Evolutionary conservation across 2,113 vertebrate species (phyloP).

Genomic region (Elephantulus edwardii): DNA sequence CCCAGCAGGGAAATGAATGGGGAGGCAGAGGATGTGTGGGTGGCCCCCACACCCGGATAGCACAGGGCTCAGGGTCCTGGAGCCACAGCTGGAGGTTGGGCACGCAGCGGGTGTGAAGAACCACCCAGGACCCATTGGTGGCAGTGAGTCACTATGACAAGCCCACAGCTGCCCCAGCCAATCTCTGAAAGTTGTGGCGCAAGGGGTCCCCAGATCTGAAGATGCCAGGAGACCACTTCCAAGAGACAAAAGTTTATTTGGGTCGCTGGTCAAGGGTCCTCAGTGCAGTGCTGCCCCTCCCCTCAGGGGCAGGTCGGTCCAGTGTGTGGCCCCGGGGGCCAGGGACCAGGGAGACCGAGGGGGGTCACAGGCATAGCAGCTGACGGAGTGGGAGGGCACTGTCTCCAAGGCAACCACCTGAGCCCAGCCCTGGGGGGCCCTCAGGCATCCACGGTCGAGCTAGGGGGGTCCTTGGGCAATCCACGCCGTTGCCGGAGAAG

Average conservation of each 20-base stretch:
- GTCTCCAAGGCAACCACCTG: not conserved
- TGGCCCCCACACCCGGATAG: no score
- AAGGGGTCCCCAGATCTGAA: not conserved
- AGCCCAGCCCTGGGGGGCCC: not conserved
- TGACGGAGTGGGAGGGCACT: not conserved
- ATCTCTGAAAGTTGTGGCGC: accelerated
- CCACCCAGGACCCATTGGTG: not conserved
- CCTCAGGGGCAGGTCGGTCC: not conserved
- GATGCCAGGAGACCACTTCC: not conserved
- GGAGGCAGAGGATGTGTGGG: no score
- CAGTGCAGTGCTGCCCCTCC: slow-evolving; percentile 45
- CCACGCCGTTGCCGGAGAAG: slow-evolving; percentile 68
- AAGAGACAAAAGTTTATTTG: slow-evolving; percentile 60
- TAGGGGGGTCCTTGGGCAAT: slow-evolving; percentile 41
- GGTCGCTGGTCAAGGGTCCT: not conserved
- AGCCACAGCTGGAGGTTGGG: not conserved
- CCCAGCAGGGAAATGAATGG: no score
- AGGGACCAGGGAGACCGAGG: not conserved
- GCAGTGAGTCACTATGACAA: not conserved
- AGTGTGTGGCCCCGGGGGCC: slow-evolving; percentile 27
- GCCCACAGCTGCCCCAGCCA: not conserved
- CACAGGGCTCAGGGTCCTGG: not conserved
- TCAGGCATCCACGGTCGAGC: slow-evolving; percentile 49
- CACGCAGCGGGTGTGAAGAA: not conserved
- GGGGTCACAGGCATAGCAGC: slow-evolving; percentile 37